Percentiles rank a stretch among this genome's conserved stretches.
These are phyloP conservation scores for Chaetops frenatus DNA, from an alignment of 2,113 vertebrate species.

Conservation along the genomic window DNA sequence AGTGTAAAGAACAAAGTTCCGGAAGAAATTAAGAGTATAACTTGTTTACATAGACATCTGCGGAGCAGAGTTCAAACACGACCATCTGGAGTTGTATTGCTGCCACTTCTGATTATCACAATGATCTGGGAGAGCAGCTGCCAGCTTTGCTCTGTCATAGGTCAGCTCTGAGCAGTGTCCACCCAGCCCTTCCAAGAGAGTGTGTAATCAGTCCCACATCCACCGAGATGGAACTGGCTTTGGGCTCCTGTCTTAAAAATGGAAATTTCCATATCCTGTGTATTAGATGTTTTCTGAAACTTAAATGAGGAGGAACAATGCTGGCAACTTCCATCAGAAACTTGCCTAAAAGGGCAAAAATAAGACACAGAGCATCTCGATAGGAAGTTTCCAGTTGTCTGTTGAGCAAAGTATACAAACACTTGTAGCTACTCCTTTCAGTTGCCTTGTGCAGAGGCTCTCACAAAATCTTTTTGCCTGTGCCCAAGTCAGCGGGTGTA, in stretches of 20 bases:
- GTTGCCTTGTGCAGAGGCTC: neutral
- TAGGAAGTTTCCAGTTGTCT: neutral
- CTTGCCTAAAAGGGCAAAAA: neutral
- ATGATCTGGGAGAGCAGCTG: conserved; percentile 48
- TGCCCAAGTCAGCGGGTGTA: neutral
- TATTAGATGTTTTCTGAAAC: neutral
- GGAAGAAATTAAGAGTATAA: conserved; percentile 69
- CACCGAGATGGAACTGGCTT: neutral
- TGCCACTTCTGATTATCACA: conserved; percentile 58
- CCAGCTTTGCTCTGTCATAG: conserved; percentile 33
- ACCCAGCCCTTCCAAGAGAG: neutral
- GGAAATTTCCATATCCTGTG: conserved; percentile 21
- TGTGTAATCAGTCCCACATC: neutral
- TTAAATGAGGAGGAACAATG: neutral
- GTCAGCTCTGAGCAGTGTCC: conserved; percentile 4
- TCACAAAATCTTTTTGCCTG: neutral
- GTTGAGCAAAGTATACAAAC: neutral
- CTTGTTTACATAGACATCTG: conserved; percentile 71
- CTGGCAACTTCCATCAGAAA: neutral
- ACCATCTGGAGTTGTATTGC: conserved; percentile 57
- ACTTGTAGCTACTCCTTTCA: neutral
- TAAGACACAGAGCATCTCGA: neutral
- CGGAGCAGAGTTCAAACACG: conserved; percentile 54
- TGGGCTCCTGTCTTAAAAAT: neutral
- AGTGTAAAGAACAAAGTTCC: conserved; percentile 70